Conservation (phyloP, 2,888 invertebrate genomes). For the Habrosyne pyritoides region DNA sequence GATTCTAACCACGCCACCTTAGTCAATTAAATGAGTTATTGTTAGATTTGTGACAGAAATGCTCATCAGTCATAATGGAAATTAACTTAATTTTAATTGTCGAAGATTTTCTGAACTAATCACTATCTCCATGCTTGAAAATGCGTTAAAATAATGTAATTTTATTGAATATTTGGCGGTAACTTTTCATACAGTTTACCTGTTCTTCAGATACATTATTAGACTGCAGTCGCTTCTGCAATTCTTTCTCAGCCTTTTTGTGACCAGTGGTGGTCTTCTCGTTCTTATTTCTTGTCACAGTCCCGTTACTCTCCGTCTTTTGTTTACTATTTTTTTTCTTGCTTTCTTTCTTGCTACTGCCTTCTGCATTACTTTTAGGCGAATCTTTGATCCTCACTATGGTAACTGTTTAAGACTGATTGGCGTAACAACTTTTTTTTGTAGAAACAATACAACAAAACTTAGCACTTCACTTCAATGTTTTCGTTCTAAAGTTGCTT, state of each 20-base stretch:
- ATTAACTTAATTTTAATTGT: too few species aligned
- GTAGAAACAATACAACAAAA: conserved; percentile 8
- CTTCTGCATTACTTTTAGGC: conserved; percentile 84
- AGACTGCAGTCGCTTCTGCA: conserved; percentile 52
- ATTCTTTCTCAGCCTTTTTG: conserved; percentile 61
- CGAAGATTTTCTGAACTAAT: too few species aligned
- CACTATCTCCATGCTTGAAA: too few species aligned
- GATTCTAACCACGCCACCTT: conserved; percentile 44
- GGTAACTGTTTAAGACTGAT: conserved; percentile 76
- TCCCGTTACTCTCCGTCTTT: conserved; percentile 77
- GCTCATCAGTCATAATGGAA: too few species aligned
- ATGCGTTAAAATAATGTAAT: too few species aligned
- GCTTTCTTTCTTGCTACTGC: conserved; percentile 84
- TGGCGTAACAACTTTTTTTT: conserved; percentile 21
- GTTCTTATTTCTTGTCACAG: conserved; percentile 77
- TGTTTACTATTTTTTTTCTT: conserved; percentile 85
- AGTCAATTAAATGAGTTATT: conserved; percentile 20
- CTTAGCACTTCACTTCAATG: neutral
- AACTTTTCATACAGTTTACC: conserved; percentile 42
- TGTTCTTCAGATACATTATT: conserved; percentile 63
- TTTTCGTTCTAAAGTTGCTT: neutral
- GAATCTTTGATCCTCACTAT: conserved; percentile 88
- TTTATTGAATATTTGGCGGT: conserved; percentile 5
- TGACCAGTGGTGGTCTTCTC: conserved; percentile 59
- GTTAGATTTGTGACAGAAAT: conserved; percentile 3